These are phyloP conservation scores for Ophion ellenae DNA, from an alignment of 2,888 invertebrate species.

Conservation along the genomic window DNA sequence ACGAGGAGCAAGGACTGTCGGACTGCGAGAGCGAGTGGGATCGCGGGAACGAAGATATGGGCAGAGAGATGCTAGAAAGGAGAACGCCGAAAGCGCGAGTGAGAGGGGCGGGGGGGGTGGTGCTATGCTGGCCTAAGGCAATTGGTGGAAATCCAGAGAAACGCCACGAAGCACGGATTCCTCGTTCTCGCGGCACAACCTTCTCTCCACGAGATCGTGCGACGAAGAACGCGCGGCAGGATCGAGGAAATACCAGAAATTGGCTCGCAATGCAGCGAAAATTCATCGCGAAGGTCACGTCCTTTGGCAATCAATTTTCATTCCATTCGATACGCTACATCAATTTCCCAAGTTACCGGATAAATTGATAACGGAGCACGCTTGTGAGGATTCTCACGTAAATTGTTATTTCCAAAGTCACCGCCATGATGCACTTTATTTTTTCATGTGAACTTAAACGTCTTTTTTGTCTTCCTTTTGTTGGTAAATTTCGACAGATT, in stretches of 20 bases:
- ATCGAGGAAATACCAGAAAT: constrained; percentile 60
- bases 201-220: constrained; percentile 22
- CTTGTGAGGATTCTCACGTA: background rate
- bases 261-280: constrained; percentile 38
- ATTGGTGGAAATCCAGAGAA: constrained; percentile 66
- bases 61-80: constrained; percentile 33
- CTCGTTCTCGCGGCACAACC: constrained; percentile 56
- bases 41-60: background rate
- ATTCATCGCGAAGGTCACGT: constrained; percentile 31
- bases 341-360: constrained; percentile 9
- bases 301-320: constrained; percentile 46
- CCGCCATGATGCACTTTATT: background rate
- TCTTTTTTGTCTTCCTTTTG: background rate
- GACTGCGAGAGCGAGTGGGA: background rate
- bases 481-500: background rate
- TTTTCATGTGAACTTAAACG: background rate
- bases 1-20: constrained; percentile 27
- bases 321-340: constrained; percentile 12
- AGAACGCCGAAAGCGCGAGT: constrained; percentile 41
- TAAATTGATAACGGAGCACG: constrained; percentile 1
- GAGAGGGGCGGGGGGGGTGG: constrained; percentile 42
- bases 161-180: constrained; percentile 61
- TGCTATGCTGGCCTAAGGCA: constrained; percentile 67
- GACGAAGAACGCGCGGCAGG: constrained; percentile 36
- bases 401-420: background rate